Evolutionary conservation across 2,888 invertebrate species (phyloP), one percentile per base, ranked within the genome.

Genomic region (Drosophila dives): DNA sequence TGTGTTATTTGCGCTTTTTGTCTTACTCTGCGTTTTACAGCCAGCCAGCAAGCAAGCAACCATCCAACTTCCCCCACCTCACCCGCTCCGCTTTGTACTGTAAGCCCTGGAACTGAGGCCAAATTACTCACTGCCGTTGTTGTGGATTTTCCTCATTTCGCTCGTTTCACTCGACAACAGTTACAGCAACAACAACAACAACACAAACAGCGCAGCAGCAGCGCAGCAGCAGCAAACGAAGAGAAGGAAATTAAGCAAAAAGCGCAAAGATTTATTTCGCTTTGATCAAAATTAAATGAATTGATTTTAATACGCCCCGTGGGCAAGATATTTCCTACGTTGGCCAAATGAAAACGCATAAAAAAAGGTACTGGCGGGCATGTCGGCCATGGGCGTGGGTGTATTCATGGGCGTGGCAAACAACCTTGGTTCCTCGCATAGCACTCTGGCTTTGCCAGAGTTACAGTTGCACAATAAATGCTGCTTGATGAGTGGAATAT

Each of bases 231-330:
- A 58, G 80, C 76, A 69, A 68, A 74, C 63, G 69, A 69, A 75
- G 70, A 72, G 75, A 75, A 86, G 84, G 77, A 90, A 90, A 83
- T 86, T 87, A 89, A 81, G 77, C 81, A 88, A 86, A 86, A 90
- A 86, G 90, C 88, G 89, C 86, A 86, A 86, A 86, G 86, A 86
- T 86, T 86, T 86, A 86, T 86, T 86, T 86, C 89, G 81, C 86
- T 86, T 86, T 86, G 86, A 86, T 86, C 86, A 86, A 86, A 86
- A 90, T 86, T 90, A 86, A 86, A 86, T 90, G 90, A 86, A 86
- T 86, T 86, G 86, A 86, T 86, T 86, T 86, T 86, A 86, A 86
- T 86, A 86, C 86, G 86, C 90, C 86, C 90, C 90, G 81, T 88
- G 86, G 86, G 86, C 88, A 88, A 89, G 85, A 85, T 86, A 88